phyloP scores from a whole-genome alignment of 2,888 invertebrate genomes.

The Lithophane socia region DNA sequence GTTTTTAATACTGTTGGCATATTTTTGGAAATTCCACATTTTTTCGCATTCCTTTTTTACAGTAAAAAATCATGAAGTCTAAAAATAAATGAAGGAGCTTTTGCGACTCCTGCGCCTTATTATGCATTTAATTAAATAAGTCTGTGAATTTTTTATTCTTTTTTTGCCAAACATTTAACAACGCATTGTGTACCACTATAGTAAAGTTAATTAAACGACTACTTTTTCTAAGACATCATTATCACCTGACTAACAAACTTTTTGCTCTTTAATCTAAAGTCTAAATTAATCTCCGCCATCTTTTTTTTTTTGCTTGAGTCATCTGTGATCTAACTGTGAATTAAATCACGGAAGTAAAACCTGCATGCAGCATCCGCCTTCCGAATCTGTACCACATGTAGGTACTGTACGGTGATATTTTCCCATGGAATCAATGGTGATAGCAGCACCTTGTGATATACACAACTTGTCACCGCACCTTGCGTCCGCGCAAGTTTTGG shows the following conservation, averaged over 20 bases:
- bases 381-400: slow-evolving; percentile 41
- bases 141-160: slow-evolving; percentile 7
- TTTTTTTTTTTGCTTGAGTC: slow-evolving; percentile 45
- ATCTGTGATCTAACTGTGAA: slow-evolving; percentile 50
- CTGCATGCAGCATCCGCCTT: slow-evolving; percentile 51
- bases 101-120: slow-evolving; percentile 17
- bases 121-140: slow-evolving; percentile 14
- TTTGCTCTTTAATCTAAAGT: slow-evolving; percentile 27
- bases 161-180: slow-evolving; percentile 3
- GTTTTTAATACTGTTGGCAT: slow-evolving; percentile 71
- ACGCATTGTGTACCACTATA: slow-evolving; percentile 15
- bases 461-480: slow-evolving; percentile 75
- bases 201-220: slow-evolving; percentile 13
- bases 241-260: slow-evolving; percentile 5
- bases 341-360: slow-evolving; percentile 60
- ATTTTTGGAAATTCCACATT: slow-evolving; percentile 66
- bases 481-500: slow-evolving; percentile 73
- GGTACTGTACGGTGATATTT: slow-evolving; percentile 47
- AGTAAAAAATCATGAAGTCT: slow-evolving; percentile 30
- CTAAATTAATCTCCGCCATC: slow-evolving; percentile 23
- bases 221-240: slow-evolving; percentile 12
- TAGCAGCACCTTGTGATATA: slow-evolving; percentile 58
- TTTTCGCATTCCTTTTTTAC: slow-evolving; percentile 54
- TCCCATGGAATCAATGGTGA: slow-evolving; percentile 57
- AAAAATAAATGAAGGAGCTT: slow-evolving; percentile 48